phyloP scores from a whole-genome alignment of 2,113 vertebrate species.

The Callopanchax toddi region DNA sequence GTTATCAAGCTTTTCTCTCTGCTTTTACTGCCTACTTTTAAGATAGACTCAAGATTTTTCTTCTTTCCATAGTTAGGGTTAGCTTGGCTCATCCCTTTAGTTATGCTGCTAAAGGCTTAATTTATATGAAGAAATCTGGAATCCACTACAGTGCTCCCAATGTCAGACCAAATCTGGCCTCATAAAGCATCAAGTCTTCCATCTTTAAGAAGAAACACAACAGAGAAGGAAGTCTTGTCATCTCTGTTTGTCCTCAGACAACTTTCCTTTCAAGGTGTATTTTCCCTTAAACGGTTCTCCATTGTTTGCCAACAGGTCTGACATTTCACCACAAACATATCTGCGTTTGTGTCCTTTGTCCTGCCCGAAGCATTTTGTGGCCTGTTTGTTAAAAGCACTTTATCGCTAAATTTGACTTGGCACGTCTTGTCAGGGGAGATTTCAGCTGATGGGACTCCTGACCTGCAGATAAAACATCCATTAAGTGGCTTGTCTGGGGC shows the following conservation, averaged over 20 bases:
- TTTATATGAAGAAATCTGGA: not conserved
- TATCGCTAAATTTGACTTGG: conserved; percentile 71
- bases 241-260: conserved; percentile 47
- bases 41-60: too few relatives aligned
- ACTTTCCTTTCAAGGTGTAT: conserved; percentile 59
- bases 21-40: too few relatives aligned
- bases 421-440: conserved; percentile 66
- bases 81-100: too few relatives aligned
- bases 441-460: conserved; percentile 56
- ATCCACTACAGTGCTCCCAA: not conserved
- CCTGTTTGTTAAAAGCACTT: conserved; percentile 69
- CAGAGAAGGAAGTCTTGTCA: conserved; percentile 32
- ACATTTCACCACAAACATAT: conserved; percentile 59
- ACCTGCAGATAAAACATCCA: conserved; percentile 72
- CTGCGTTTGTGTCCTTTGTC: conserved; percentile 54
- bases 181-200: not conserved
- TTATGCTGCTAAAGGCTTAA: too few relatives aligned
- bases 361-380: conserved; percentile 54
- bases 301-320: conserved; percentile 58
- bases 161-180: conserved; percentile 15
- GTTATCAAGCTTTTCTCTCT: too few relatives aligned
- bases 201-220: not conserved
- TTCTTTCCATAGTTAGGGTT: too few relatives aligned
- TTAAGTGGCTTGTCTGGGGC: conserved; percentile 62
- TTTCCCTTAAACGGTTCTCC: conserved; percentile 37